Base-by-base conservation (phyloP, 2,888 invertebrate species). In the Stictocephala bisonia region DNA sequence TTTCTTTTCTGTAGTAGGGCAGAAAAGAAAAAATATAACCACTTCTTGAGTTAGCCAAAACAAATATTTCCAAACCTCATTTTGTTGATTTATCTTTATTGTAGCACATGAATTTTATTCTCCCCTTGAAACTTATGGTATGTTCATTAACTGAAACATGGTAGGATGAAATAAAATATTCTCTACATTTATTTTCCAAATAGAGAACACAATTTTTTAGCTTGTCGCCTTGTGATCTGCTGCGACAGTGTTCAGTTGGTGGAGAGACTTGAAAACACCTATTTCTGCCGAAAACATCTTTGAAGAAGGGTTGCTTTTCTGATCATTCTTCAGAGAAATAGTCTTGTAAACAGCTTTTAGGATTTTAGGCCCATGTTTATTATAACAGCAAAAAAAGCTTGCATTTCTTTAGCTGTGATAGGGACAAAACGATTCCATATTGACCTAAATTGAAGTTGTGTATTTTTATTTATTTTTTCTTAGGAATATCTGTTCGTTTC, bases 351-450 rank as follows among this genome's bases (percentile, higher is more conserved):
- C 44, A 15, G 13, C 4, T 44, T 13, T 44, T 44, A 13, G 4
- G 13, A 44, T 44, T n/a, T n/a, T 44, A 7, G 44, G 44, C 44
- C 44, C 44, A 44, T 44, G 18, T 44, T 44, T 18, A 44, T 44
- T 3, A 44, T 18, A 44, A 44, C 44, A 44, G 15, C n/a, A 44
- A n/a, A n/a, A 44, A 44, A 44, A 3, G 13, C 44, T 18, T 44
- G n/a, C 6, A 44, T 44, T 44, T 44, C 44, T 18, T 44, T 18
- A 15, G 18, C 13, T 15, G 6, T 44, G n/a, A 44, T 44, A 18
- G 44, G n/a, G 44, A 44, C n/a, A 44, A 44, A 44, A 44, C 18
- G n/a, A 18, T 44, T 44, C 44, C 44, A 44, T 15, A 44, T 44
- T 18, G 13, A 44, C 4, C 44, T n/a, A n/a, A n/a, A n/a, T n/a